These are phyloP conservation scores for Eurytoma adleriae DNA, from an alignment of 2,888 invertebrate genomes.

Conservation along the genomic window DNA sequence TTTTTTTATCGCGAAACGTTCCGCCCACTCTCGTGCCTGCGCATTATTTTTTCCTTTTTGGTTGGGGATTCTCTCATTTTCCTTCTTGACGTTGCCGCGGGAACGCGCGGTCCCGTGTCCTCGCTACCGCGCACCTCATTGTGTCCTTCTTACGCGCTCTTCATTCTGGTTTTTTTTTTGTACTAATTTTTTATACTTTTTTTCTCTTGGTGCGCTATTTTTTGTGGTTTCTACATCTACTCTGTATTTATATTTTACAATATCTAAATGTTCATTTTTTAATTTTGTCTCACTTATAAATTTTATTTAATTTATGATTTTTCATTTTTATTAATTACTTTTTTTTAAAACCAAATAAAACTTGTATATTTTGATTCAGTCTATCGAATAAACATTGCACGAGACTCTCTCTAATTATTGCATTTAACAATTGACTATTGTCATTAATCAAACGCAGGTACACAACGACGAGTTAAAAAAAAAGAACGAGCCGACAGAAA, in stretches of 20 bases:
- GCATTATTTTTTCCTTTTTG: slow-evolving; percentile 5
- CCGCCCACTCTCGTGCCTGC: not conserved
- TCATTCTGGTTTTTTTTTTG: not conserved
- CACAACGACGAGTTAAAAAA: slow-evolving; percentile 9
- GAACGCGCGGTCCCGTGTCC: not conserved
- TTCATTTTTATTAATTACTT: not conserved
- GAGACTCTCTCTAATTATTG: no score
- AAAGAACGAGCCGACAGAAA: not conserved
- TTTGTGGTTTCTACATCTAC: slow-evolving; percentile 13
- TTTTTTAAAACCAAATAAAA: no score
- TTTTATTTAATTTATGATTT: not conserved
- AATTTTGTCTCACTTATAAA: not conserved
- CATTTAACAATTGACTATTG: not conserved
- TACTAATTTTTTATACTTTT: slow-evolving; percentile 8
- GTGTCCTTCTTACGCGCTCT: slow-evolving; percentile 22
- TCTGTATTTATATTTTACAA: not conserved
- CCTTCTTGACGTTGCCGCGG: not conserved
- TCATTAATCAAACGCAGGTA: not conserved
- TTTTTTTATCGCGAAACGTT: not conserved
- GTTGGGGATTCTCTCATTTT: slow-evolving; percentile 8
- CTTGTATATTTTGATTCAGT: no score
- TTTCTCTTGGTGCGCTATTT: slow-evolving; percentile 10
- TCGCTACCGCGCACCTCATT: slow-evolving; percentile 3
- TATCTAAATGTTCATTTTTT: no score
- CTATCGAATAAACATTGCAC: no score